These are phyloP conservation scores for Brienomyrus brachyistius DNA, from an alignment of 2,113 vertebrate species.

Conservation along the genomic window DNA sequence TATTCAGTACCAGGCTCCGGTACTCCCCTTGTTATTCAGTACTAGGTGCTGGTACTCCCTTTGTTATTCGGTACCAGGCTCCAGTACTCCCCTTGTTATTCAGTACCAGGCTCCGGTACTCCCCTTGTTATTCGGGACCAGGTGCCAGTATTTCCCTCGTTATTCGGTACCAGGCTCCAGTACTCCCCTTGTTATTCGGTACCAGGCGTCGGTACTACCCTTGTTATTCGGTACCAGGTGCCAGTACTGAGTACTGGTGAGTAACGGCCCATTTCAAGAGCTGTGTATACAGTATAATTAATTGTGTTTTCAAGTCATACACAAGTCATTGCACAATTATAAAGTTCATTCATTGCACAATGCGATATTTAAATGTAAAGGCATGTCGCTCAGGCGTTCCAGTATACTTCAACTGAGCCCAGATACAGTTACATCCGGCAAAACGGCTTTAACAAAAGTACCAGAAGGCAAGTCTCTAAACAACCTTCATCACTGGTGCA, in stretches of 20 bases:
- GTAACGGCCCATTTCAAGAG: neutral
- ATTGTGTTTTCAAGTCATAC: neutral
- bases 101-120: no score
- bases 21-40: no score
- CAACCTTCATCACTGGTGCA: neutral
- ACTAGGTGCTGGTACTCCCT: no score
- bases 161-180: no score
- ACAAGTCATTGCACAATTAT: neutral
- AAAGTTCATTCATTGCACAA: neutral
- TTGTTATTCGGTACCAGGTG: neutral
- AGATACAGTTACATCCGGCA: neutral
- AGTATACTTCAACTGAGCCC: neutral
- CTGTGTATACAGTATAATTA: neutral
- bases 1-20: no score
- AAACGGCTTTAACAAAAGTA: neutral
- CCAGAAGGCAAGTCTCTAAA: neutral
- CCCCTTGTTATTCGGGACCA: no score
- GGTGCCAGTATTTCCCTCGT: no score
- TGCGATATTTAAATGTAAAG: neutral
- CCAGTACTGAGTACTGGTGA: neutral
- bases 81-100: no score
- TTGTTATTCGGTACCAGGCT: neutral
- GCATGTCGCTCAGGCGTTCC: neutral
- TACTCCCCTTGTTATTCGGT: no score
- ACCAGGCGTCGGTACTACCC: no score